Evolutionary conservation across 2,797 vertebrate species (phyloP), one percentile per base, ranked within the genome.

Genomic region (Characodon lateralis): DNA sequence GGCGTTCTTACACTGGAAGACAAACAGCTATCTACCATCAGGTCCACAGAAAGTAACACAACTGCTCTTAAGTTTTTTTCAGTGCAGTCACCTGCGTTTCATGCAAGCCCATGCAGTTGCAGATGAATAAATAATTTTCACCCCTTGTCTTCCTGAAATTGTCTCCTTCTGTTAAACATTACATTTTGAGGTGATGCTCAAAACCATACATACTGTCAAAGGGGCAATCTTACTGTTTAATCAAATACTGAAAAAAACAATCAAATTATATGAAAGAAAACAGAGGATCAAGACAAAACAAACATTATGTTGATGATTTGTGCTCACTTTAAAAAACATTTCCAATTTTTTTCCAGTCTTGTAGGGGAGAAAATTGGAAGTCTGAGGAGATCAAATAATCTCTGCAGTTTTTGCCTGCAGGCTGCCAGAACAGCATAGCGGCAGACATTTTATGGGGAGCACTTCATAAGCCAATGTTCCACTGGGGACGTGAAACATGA

Each of bases 381-480:
- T 85, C 73, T 86, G 77, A 76, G 55, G 51, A 87, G 79, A 81
- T 89, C 82, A 91, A 80, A 87, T 81, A 87, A 74, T 80, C 77
- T 81, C 73, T 78, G 39, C 78, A 74, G 81, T 78, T 78, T 88
- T 83, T 80, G 85, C 88, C 88, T 83, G 12, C 16, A 91, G 90
- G 89, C 81, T 80, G 73, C 82, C 78, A 77, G 66, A 86, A 55
- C 6, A 48, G 77, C 78, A 73, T 58, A 88, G 79, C 89, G 80
- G 82, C 80, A 87, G 88, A 79, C 81, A 80, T 90, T 92, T 92
- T 87, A 92, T 86, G 78, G 88, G 83, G 74, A 89, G 84, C 80
- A 69, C 86, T 93, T 93, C 83, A 89, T 88, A 90, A 89, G 83
- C 85, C 82, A 89, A 85, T 84, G 84, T 82, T 93, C 87, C 88